These are phyloP conservation scores for Sphaerophoria rueppellii DNA, from an alignment of 2,888 invertebrate species.

Conservation along the genomic window DNA sequence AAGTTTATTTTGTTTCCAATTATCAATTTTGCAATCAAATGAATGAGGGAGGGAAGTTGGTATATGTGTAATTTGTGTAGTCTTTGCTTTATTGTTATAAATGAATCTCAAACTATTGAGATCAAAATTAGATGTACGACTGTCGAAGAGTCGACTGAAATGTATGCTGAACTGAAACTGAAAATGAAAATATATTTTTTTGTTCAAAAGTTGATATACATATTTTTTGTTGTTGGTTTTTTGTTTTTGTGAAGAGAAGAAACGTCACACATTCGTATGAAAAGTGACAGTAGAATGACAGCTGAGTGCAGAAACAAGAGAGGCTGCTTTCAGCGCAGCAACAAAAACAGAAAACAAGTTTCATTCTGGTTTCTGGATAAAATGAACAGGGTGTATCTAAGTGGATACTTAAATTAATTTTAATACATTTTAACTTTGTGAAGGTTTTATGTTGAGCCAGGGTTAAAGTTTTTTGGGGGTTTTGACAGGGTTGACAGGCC, in stretches of 20 bases:
- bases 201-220: slow-evolving; percentile 36
- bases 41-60: neutral
- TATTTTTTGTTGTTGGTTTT: slow-evolving; percentile 29
- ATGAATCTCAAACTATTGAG: slow-evolving; percentile 8
- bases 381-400: slow-evolving; percentile 20
- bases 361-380: slow-evolving; percentile 3
- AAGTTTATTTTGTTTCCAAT: neutral
- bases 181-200: slow-evolving; percentile 12
- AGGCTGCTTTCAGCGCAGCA: slow-evolving; percentile 28
- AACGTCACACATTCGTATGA: slow-evolving; percentile 13
- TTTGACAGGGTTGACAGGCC: too few species aligned
- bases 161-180: slow-evolving; percentile 4
- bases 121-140: slow-evolving; percentile 36
- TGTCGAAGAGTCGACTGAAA: slow-evolving; percentile 20
- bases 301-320: neutral
- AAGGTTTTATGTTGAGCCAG: too few species aligned
- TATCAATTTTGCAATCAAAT: slow-evolving; percentile 5
- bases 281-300: slow-evolving; percentile 31
- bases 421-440: too few species aligned
- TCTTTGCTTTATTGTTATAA: slow-evolving; percentile 5
- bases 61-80: neutral
- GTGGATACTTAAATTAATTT: neutral
- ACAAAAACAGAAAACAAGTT: slow-evolving; percentile 20
- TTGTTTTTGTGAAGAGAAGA: slow-evolving; percentile 9
- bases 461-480: too few species aligned